phyloP scores from a whole-genome alignment of 92 coral and sea anemone species.

The Porites lobata region DNA sequence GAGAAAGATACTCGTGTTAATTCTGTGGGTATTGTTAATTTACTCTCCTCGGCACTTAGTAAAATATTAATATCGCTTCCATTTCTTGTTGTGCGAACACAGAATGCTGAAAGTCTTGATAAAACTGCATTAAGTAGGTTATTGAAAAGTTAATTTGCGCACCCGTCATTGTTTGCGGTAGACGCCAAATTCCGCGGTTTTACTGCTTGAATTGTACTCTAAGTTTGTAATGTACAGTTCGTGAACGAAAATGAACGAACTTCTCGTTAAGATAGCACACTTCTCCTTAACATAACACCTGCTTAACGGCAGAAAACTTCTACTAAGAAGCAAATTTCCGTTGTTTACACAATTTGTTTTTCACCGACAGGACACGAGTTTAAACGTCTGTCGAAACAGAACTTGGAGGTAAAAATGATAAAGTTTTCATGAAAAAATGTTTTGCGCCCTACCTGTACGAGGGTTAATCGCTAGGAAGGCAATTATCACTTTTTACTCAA shows the following conservation, averaged over 20 bases:
- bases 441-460: background rate
- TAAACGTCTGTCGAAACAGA: constrained; percentile 31
- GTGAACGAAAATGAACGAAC: constrained; percentile 28
- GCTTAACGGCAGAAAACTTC: constrained; percentile 30
- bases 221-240: constrained; percentile 2
- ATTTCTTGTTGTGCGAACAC: constrained; percentile 46
- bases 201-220: constrained; percentile 14
- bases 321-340: constrained; percentile 49
- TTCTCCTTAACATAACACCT: constrained; percentile 31
- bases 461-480: background rate
- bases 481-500: background rate
- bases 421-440: constrained; percentile 26
- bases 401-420: constrained; percentile 5
- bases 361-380: constrained; percentile 45
- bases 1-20: constrained; percentile 62
- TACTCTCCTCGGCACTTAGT: constrained; percentile 62
- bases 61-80: constrained; percentile 66
- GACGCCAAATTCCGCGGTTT: constrained; percentile 11
- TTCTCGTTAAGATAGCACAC: background rate
- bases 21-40: constrained; percentile 52
- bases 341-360: constrained; percentile 46
- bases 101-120: constrained; percentile 67
- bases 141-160: constrained; percentile 29
- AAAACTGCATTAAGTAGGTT: constrained; percentile 59
- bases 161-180: constrained; percentile 40